A percentile compares a stretch with the other conserved stretches of the same genome.
phyloP scores from a whole-genome alignment of 2,113 vertebrate genomes.

The Saguinus imperator region DNA sequence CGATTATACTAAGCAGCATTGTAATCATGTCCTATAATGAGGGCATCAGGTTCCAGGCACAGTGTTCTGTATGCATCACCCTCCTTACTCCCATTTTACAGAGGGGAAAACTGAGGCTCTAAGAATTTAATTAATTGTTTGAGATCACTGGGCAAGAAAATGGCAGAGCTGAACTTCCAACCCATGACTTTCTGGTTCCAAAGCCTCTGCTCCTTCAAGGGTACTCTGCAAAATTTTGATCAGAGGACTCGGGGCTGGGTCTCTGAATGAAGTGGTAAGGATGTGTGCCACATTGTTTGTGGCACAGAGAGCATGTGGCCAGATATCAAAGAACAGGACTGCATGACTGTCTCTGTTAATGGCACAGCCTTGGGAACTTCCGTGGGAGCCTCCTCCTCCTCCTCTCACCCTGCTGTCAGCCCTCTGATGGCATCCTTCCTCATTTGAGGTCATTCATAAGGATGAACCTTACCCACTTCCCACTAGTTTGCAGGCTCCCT shows the following conservation, averaged over 20 bases:
- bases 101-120: background rate
- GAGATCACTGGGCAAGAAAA: background rate
- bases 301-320: background rate
- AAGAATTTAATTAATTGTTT: background rate
- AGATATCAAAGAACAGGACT: background rate
- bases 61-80: rapidly evolving
- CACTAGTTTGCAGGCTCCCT: background rate
- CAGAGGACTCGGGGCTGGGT: background rate
- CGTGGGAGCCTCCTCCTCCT: rapidly evolving
- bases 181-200: background rate
- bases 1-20: background rate
- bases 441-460: background rate
- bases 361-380: background rate
- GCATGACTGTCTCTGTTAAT: background rate
- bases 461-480: too few species aligned
- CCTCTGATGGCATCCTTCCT: background rate
- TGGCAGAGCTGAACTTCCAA: background rate
- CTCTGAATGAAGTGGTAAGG: background rate
- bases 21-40: rapidly evolving
- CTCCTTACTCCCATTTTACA: background rate
- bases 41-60: rapidly evolving
- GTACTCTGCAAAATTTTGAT: background rate
- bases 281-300: background rate
- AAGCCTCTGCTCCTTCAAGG: background rate
- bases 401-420: background rate